Base-by-base conservation (phyloP, 2,797 vertebrate genomes). In the Champsocephalus gunnari region DNA sequence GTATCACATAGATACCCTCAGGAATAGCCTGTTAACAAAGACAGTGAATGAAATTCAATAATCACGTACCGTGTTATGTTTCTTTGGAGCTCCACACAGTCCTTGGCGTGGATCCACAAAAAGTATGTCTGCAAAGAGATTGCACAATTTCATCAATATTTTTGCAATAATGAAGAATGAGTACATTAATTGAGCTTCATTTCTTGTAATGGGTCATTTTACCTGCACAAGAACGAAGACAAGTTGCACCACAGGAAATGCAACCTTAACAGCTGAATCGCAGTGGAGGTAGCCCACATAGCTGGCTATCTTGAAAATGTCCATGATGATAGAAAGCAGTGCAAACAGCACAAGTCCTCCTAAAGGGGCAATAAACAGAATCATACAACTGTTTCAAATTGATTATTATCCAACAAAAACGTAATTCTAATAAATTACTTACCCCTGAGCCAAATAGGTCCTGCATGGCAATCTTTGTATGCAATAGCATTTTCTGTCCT, bases 361-460 rank as follows among this genome's bases (percentile, higher is more conserved):
- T 99, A 90, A 51, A 55, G n/a, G 16, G 58, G 5, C 17, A 50
- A 61, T 9, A 34, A 43, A 17, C 3, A 78, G n/a, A 28, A 21
- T 66, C 2, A 17, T 50, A 9, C 61, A 77, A 47, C 0, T 1
- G 3, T 12, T 43, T 14, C 1, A 45, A 50, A 60, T 49, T 9
- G 71, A 1, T 48, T 9, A 19, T 38, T 38, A 38, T 38, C 9
- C 8, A 7, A 5, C 13, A 59, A 13, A 16, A 38, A 16, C 3
- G 0, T 28, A 0, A 21, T 12, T 50, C 2, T 34, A 2, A 43
- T 3, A 7, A 38, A 47, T 3, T 12, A 60, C 86, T 80, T 80
- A 99, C 98, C 97, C 94, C 97, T 95, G 55, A 99, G 96, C 98
- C 98, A 99, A 55, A 99, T 77, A 17, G 98, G 97, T 19, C 97